A percentile compares a stretch with the other conserved stretches of the same genome.
phyloP scores from a whole-genome alignment of 2,113 vertebrate genomes.

The Bubo scandiacus region DNA sequence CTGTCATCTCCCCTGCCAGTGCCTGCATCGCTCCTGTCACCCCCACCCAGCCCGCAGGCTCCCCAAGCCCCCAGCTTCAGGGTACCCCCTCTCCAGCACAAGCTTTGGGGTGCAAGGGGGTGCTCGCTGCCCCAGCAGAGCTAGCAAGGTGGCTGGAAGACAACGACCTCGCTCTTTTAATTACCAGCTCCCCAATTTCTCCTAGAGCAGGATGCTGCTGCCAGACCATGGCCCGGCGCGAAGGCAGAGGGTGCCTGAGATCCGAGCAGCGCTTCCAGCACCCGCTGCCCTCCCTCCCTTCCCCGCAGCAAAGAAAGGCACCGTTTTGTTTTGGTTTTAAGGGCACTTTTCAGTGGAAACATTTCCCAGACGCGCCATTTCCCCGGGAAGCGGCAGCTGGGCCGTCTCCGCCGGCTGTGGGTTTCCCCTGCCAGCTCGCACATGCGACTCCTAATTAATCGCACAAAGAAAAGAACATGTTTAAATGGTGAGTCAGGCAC shows the following conservation, averaged over 20 bases:
- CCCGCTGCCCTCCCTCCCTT: neutral
- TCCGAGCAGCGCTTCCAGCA: neutral
- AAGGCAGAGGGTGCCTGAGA: neutral
- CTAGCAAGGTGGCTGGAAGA: accelerated
- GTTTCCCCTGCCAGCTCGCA: neutral
- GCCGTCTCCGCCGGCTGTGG: accelerated
- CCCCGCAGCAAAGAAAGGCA: neutral
- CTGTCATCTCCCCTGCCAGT: neutral
- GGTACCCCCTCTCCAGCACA: neutral
- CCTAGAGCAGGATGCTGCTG: accelerated
- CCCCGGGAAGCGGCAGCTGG: neutral
- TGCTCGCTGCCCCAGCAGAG: accelerated
- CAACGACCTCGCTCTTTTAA: neutral
- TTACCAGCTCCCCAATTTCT: neutral
- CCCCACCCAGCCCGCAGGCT: no score
- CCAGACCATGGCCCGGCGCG: accelerated
- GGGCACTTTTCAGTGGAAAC: neutral
- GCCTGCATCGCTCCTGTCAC: neutral
- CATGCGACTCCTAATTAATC: neutral
- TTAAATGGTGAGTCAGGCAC: neutral
- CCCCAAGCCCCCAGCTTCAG: neutral
- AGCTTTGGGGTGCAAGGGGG: neutral
- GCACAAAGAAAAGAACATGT: neutral
- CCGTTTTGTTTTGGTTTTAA: neutral
- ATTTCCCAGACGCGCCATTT: neutral